Percentiles rank a stretch among this genome's conserved stretches.
These are phyloP conservation scores for Drosophila orosa DNA, from an alignment of 1,140 invertebrate genomes.

Conservation along the genomic window DNA sequence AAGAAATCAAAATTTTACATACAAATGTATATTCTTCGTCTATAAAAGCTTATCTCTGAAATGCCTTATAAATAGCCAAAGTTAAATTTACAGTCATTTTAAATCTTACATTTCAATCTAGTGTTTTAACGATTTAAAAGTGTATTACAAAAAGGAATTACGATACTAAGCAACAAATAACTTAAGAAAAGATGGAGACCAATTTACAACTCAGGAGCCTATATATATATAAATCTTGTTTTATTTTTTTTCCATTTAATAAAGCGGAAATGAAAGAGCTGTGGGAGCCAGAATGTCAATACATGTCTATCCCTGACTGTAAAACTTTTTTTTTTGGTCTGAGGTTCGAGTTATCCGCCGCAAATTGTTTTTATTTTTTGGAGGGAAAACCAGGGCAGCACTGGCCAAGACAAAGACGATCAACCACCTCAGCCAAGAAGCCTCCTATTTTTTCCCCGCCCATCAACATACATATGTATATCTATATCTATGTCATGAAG, in stretches of 20 bases:
- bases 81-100: not conserved
- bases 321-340: not conserved
- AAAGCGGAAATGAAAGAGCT: too few relatives aligned
- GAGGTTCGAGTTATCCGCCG: not conserved
- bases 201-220: too few relatives aligned
- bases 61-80: not conserved
- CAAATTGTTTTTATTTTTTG: not conserved
- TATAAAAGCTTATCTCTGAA: too few relatives aligned
- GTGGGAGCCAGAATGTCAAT: too few relatives aligned
- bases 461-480: conserved; percentile 6
- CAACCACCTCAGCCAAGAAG: not conserved
- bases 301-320: not conserved
- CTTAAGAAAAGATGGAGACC: not conserved
- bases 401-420: conserved; percentile 5
- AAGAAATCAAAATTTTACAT: not conserved
- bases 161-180: not conserved
- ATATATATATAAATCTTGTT: not conserved
- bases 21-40: too few relatives aligned
- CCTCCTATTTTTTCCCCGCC: not conserved
- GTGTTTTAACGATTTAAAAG: not conserved
- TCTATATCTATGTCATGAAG: conserved; percentile 39
- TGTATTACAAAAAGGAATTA: not conserved
- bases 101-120: not conserved
- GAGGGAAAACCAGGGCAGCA: not conserved
- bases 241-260: not conserved